Evolutionary conservation across 30 jellyfish, hydroid and myxozoan species (phyloP).

Genomic region (Hydra vulgaris): DNA sequence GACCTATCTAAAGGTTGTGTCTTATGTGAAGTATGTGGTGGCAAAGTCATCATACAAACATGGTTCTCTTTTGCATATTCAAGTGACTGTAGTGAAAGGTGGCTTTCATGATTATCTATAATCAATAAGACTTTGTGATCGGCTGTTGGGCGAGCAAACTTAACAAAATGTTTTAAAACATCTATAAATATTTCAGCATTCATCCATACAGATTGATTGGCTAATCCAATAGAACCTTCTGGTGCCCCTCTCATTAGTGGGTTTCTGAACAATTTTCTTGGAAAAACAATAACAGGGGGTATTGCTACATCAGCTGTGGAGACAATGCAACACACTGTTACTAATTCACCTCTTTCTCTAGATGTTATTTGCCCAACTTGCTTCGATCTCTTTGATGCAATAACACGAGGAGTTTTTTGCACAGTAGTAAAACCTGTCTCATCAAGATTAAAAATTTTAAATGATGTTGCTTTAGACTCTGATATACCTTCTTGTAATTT

Average conservation of each 20-base stretch:
- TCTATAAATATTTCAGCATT: conserved; percentile 12
- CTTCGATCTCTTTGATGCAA: not conserved
- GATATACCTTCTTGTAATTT: not conserved
- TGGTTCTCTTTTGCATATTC: conserved; percentile 34
- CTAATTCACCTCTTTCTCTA: not conserved
- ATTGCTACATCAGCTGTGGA: not conserved
- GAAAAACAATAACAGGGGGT: conserved; percentile 22
- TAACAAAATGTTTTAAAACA: conserved; percentile 23
- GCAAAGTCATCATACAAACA: conserved; percentile 34
- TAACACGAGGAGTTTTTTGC: conserved; percentile 1
- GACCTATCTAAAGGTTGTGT: conserved; percentile 50
- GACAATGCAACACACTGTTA: conserved; percentile 8
- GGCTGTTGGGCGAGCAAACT: conserved; percentile 19
- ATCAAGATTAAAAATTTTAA: conserved; percentile 1
- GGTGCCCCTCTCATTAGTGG: conserved; percentile 39
- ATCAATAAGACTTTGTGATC: conserved; percentile 34
- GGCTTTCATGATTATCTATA: conserved; percentile 21
- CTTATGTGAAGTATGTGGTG: conserved; percentile 46
- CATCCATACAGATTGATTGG: conserved; percentile 47
- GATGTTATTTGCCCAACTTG: conserved; percentile 10
- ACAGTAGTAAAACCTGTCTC: conserved; percentile 9
- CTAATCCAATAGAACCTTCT: conserved; percentile 34
- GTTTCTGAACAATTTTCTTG: conserved; percentile 28
- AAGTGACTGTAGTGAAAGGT: conserved; percentile 30
- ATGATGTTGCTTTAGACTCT: not conserved